These are phyloP conservation scores for Teleogryllus occipitalis DNA, from an alignment of 1,140 invertebrate genomes.

Conservation along the genomic window DNA sequence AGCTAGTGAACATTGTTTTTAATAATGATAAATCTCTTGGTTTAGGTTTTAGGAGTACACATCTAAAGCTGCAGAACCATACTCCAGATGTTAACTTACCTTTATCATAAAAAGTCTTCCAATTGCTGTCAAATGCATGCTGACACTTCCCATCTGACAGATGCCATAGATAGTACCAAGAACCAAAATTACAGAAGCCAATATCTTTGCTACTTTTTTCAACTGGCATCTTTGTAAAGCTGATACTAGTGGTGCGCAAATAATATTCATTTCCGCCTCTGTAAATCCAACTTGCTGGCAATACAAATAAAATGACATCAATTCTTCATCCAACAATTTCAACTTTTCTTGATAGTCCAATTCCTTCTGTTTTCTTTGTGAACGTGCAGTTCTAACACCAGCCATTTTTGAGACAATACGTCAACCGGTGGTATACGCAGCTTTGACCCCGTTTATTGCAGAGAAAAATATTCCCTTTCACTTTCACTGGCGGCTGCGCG, in stretches of 20 bases:
- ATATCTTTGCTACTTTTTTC: conserved; percentile 37
- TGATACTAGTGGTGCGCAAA: conserved; percentile 52
- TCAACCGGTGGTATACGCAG: too few species aligned
- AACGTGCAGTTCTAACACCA: neutral
- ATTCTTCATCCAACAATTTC: conserved; percentile 44
- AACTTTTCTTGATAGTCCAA: conserved; percentile 34
- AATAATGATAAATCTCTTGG: neutral
- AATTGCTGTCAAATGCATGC: conserved; percentile 49
- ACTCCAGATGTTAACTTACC: conserved; percentile 18
- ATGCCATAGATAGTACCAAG: conserved; percentile 33
- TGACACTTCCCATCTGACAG: conserved; percentile 41
- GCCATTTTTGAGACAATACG: neutral
- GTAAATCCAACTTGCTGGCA: conserved; percentile 57
- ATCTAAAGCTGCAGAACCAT: too few species aligned
- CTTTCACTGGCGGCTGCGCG: too few species aligned
- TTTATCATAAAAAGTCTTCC: conserved; percentile 55
- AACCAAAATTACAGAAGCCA: conserved; percentile 32
- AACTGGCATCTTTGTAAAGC: conserved; percentile 49
- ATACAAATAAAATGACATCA: conserved; percentile 50
- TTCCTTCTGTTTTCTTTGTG: conserved; percentile 19
- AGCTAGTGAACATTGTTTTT: conserved; percentile 32
- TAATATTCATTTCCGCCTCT: conserved; percentile 55
- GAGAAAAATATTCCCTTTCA: too few species aligned
- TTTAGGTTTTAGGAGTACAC: too few species aligned
- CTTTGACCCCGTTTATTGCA: too few species aligned